phyloP scores from a whole-genome alignment of 2,797 vertebrate genomes.

The Myotis pilosus region DNA sequence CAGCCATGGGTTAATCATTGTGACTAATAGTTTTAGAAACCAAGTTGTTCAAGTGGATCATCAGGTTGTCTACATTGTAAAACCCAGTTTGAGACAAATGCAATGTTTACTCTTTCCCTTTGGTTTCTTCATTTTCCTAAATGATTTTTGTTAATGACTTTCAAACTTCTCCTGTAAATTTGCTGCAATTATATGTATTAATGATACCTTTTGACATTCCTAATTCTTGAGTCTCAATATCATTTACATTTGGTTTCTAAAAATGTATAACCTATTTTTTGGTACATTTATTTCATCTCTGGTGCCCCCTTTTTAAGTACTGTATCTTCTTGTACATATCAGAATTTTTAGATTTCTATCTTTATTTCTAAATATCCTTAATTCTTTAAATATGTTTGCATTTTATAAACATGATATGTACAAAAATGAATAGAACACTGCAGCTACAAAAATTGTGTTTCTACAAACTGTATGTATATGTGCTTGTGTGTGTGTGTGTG shows the following conservation, averaged over 20 bases:
- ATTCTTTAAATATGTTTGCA: neutral
- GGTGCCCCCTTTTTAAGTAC: neutral
- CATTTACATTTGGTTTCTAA: neutral
- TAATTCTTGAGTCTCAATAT: neutral
- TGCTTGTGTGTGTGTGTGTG: neutral
- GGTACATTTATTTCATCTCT: neutral
- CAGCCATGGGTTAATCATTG: neutral
- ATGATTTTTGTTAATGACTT: neutral
- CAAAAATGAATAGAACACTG: neutral
- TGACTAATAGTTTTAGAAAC: neutral
- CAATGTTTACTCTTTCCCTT: neutral
- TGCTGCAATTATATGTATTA: neutral
- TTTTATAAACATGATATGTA: neutral
- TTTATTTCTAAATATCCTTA: neutral
- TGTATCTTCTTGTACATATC: neutral
- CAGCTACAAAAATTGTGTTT: neutral
- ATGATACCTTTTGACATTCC: neutral
- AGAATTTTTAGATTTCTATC: neutral
- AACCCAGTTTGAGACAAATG: neutral
- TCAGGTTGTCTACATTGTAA: neutral
- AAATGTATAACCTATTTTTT: neutral
- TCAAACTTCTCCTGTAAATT: neutral
- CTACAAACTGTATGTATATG: neutral
- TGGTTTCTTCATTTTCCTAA: neutral
- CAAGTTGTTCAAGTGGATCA: neutral